These are phyloP conservation scores for Pyralis farinalis DNA, from an alignment of 2,888 invertebrate genomes.

Conservation along the genomic window DNA sequence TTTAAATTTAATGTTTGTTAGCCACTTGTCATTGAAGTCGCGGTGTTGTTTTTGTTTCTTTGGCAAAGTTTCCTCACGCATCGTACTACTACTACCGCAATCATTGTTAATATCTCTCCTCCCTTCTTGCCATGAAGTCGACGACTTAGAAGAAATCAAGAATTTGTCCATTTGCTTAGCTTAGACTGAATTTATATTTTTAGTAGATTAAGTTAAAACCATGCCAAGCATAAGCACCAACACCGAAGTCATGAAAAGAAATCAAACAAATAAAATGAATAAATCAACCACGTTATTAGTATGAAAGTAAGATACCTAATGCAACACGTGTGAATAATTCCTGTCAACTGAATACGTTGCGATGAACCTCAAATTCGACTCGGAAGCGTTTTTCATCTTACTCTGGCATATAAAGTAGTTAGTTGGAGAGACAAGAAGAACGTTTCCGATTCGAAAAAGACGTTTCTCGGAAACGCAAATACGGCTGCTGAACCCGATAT, in stretches of 20 bases:
- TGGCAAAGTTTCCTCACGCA: slow-evolving; percentile 12
- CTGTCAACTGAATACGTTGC: too few species aligned
- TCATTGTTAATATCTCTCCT: slow-evolving; percentile 8
- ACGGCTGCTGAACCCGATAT: too few species aligned
- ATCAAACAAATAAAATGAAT: too few species aligned
- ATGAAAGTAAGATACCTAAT: too few species aligned
- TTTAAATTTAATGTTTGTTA: slow-evolving; percentile 15
- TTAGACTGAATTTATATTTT: slow-evolving; percentile 12
- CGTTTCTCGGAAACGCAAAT: background rate
- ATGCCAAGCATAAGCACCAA: too few species aligned
- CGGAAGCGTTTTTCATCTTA: background rate
- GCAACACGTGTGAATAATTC: too few species aligned
- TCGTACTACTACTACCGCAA: background rate
- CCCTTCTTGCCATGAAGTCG: slow-evolving; percentile 13
- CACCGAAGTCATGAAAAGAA: too few species aligned
- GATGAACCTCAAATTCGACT: too few species aligned
- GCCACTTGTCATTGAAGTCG: slow-evolving; percentile 18
- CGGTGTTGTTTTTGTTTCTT: slow-evolving; percentile 13
- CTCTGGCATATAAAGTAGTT: background rate
- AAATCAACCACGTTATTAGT: too few species aligned
- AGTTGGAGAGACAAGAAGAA: background rate
- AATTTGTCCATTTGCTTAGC: slow-evolving; percentile 14
- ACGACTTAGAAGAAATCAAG: slow-evolving; percentile 12
- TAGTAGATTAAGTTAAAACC: slow-evolving; percentile 9
- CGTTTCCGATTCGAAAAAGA: background rate